Conservation (phyloP, 1,140 invertebrate genomes). For the Aethina tumida region DNA sequence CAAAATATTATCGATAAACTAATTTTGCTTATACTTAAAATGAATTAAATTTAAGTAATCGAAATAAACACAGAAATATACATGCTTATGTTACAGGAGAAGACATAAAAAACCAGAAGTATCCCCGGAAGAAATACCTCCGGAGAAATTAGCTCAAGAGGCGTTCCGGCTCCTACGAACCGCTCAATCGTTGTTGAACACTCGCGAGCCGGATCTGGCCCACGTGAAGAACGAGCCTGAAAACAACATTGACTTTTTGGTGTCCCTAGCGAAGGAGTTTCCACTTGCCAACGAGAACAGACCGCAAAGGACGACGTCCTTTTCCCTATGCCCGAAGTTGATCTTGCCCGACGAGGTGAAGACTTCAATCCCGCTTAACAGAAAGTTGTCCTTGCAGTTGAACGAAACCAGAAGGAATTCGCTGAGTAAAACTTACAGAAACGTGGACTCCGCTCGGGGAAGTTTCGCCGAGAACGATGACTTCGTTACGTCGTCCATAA, state of each 20-base stretch:
- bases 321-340: constrained; percentile 29
- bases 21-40: neutral
- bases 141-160: constrained; percentile 56
- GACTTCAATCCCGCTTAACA: constrained; percentile 24
- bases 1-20: no score
- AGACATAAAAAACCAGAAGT: constrained; percentile 18
- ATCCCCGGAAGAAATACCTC: constrained; percentile 41
- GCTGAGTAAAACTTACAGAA: neutral
- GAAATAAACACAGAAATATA: constrained; percentile 4
- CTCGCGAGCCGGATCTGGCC: constrained; percentile 51
- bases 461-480: constrained; percentile 13
- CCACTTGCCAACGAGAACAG: constrained; percentile 16
- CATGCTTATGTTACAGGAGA: constrained; percentile 16
- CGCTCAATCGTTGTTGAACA: constrained; percentile 52
- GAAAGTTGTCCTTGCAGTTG: constrained; percentile 29
- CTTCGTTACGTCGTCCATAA: neutral
- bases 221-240: constrained; percentile 22
- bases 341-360: constrained; percentile 25
- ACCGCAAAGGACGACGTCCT: constrained; percentile 24
- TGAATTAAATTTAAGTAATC: neutral
- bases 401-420: constrained; percentile 17
- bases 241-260: constrained; percentile 27
- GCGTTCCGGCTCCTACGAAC: constrained; percentile 55
- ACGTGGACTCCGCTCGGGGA: constrained; percentile 5
- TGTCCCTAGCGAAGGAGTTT: constrained; percentile 31